A percentile compares a stretch with the other conserved stretches of the same genome.
These are phyloP conservation scores for Sciaenops ocellatus DNA, from an alignment of 2,797 vertebrate genomes.

Conservation along the genomic window DNA sequence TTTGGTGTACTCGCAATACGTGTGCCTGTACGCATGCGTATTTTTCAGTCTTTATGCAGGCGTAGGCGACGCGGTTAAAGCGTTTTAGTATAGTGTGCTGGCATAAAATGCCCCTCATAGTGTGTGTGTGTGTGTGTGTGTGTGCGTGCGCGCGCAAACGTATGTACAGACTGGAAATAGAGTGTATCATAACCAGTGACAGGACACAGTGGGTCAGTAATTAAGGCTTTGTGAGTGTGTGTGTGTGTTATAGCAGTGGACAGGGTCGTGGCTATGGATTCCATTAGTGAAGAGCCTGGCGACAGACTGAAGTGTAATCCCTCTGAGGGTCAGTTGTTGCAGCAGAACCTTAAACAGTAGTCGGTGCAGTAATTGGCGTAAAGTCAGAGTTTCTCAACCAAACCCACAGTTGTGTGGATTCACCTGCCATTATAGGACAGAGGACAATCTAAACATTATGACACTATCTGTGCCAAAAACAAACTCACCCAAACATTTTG, in stretches of 20 bases:
- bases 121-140: not conserved
- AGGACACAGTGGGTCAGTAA: conserved; percentile 25
- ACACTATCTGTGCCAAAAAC: not conserved
- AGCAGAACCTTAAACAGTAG: conserved; percentile 13
- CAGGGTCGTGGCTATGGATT: conserved; percentile 42
- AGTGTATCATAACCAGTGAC: conserved; percentile 40
- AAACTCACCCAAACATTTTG: not conserved
- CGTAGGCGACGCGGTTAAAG: too few species aligned
- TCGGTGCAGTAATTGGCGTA: conserved; percentile 4
- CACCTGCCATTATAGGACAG: not conserved
- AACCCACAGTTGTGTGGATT: conserved; percentile 12
- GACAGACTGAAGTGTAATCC: conserved; percentile 25
- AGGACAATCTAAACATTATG: not conserved
- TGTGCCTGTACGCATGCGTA: too few species aligned
- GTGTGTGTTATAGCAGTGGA: conserved; percentile 14
- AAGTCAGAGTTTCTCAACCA: conserved; percentile 8
- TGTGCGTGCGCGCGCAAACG: not conserved
- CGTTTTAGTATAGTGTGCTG: too few species aligned
- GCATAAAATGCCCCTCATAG: too few species aligned
- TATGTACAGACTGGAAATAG: conserved; percentile 21
- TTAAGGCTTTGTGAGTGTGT: conserved; percentile 13
- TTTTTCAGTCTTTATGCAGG: too few species aligned
- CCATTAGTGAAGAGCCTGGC: conserved; percentile 40
- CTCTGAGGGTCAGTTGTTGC: conserved; percentile 24
- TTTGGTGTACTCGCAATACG: too few species aligned